Evolutionary conservation across 1,140 invertebrate species (phyloP).

Genomic region (Arion vulgaris): DNA sequence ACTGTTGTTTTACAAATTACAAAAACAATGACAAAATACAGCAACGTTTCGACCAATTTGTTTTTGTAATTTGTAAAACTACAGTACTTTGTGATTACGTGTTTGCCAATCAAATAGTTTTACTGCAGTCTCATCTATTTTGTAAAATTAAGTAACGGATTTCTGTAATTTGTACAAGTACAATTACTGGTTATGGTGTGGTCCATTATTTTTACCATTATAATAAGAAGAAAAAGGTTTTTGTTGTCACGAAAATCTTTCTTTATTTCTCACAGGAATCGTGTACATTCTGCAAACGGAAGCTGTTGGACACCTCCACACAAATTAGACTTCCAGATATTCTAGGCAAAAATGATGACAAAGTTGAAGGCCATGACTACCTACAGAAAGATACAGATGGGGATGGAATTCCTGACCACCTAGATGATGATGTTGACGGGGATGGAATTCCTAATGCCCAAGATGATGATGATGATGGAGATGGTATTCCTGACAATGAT

Average conservation of each 20-base stretch:
- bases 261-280: slow-evolving; percentile 46
- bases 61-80: no score
- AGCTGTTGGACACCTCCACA: slow-evolving; percentile 39
- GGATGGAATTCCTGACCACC: slow-evolving; percentile 29
- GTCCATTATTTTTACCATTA: no score
- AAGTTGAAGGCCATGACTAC: slow-evolving; percentile 60
- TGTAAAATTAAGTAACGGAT: no score
- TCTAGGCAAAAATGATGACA: slow-evolving; percentile 58
- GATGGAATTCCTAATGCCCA: slow-evolving; percentile 60
- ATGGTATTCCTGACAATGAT: slow-evolving; percentile 65
- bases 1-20: no score
- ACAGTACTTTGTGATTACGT: no score
- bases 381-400: slow-evolving; percentile 3
- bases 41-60: no score
- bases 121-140: no score
- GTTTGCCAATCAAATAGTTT: no score
- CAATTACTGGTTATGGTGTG: no score
- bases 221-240: no score
- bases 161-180: no score
- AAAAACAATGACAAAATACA: no score
- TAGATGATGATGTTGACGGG: slow-evolving; percentile 53
- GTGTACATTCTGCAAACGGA: slow-evolving; percentile 55
- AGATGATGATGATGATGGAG: slow-evolving; percentile 61
- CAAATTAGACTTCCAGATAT: slow-evolving; percentile 18
- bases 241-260: not conserved